Evolutionary conservation across 2,888 invertebrate genomes (phyloP).

Genomic region (Meganola albula): DNA sequence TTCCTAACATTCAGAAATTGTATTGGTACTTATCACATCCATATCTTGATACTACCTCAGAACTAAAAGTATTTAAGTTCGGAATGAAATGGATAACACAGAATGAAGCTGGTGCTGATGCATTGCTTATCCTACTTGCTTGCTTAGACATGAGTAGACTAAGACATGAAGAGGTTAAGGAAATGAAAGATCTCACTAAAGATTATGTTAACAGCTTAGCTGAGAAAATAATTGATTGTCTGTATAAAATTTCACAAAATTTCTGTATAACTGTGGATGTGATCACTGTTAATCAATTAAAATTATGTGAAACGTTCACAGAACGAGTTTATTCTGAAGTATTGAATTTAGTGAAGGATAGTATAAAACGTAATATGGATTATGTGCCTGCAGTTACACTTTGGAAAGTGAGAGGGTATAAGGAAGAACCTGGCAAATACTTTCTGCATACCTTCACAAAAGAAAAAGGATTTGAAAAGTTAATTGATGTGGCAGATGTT

Average conservation of each 20-base stretch:
- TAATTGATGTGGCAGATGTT: conserved; percentile 56
- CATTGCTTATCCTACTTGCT: conserved; percentile 49
- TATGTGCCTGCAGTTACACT: conserved; percentile 46
- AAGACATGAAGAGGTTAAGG: conserved; percentile 33
- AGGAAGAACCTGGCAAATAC: conserved; percentile 39
- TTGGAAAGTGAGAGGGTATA: conserved; percentile 37
- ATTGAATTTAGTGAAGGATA: conserved; percentile 38
- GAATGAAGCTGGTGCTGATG: conserved; percentile 45
- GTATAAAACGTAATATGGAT: conserved; percentile 35
- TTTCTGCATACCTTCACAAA: conserved; percentile 44
- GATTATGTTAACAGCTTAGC: conserved; percentile 44
- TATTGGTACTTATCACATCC: conserved; percentile 67
- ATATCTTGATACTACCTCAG: conserved; percentile 45
- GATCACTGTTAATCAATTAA: conserved; percentile 29
- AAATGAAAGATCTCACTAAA: conserved; percentile 37
- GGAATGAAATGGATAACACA: conserved; percentile 52
- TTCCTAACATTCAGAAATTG: conserved; percentile 46
- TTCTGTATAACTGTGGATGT: conserved; percentile 24
- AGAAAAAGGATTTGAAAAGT: conserved; percentile 43
- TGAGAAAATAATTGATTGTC: conserved; percentile 46
- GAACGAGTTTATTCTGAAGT: conserved; percentile 53
- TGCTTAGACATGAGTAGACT: conserved; percentile 53
- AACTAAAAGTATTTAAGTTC: conserved; percentile 57
- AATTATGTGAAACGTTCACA: conserved; percentile 41
- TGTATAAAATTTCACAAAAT: conserved; percentile 33